phyloP scores from a whole-genome alignment of 2,888 invertebrate genomes.

The Melinaea menophilus region DNA sequence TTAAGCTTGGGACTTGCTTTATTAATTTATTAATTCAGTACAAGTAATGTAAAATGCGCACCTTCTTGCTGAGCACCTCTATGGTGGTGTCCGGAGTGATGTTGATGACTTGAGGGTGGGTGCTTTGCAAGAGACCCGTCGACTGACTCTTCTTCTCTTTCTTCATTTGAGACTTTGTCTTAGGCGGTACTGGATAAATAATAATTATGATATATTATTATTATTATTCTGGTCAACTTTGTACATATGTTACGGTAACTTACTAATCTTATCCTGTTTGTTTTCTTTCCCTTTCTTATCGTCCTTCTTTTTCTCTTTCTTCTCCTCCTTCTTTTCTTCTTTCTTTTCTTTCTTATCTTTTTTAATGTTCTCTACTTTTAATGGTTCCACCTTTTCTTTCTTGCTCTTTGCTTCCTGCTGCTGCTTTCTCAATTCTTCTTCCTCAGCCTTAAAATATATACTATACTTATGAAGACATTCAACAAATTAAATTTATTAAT shows the following conservation, averaged over 20 bases:
- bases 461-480: not conserved
- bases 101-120: slow-evolving; percentile 46
- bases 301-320: slow-evolving; percentile 39
- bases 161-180: slow-evolving; percentile 27
- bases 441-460: slow-evolving; percentile 32
- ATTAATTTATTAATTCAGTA: no score
- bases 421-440: slow-evolving; percentile 35
- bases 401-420: slow-evolving; percentile 37
- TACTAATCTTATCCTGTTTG: slow-evolving; percentile 58
- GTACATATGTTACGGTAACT: slow-evolving; percentile 24
- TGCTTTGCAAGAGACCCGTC: slow-evolving; percentile 18
- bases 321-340: slow-evolving; percentile 47
- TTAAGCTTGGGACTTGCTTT: no score
- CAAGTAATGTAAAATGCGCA: slow-evolving; percentile 33
- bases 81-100: slow-evolving; percentile 61
- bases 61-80: slow-evolving; percentile 52
- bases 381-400: slow-evolving; percentile 40
- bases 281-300: slow-evolving; percentile 47
- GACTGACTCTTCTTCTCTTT: slow-evolving; percentile 44
- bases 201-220: not conserved
- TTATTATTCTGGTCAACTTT: not conserved
- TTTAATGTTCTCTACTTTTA: slow-evolving; percentile 37
- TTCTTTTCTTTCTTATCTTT: slow-evolving; percentile 37
- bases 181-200: slow-evolving; percentile 26
- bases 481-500: not conserved